A percentile compares a stretch with the other conserved stretches of the same genome.
phyloP scores from a whole-genome alignment of 2,113 vertebrate genomes.

The Malurus cyaneus region DNA sequence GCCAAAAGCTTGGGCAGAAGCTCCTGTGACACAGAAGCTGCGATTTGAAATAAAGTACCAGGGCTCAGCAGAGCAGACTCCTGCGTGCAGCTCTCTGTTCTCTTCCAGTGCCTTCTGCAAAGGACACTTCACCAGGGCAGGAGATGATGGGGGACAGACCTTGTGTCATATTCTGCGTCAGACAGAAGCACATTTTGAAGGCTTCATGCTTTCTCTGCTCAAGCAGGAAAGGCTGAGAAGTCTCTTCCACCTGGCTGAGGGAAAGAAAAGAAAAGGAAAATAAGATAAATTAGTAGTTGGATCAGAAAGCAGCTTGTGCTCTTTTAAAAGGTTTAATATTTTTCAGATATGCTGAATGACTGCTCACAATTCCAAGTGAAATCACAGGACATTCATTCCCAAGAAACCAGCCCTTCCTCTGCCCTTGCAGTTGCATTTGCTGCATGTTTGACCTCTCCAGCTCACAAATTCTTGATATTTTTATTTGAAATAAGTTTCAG shows the following conservation, averaged over 20 bases:
- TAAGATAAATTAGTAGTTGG: neutral
- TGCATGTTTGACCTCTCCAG: neutral
- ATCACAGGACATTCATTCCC: neutral
- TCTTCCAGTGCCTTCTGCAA: neutral
- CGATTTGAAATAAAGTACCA: neutral
- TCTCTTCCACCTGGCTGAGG: neutral
- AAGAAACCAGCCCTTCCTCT: neutral
- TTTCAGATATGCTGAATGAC: neutral
- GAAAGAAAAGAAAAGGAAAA: neutral
- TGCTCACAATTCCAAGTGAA: neutral
- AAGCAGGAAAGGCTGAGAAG: neutral
- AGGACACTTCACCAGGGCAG: neutral
- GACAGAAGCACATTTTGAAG: neutral
- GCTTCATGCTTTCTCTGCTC: neutral
- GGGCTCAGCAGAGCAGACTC: neutral
- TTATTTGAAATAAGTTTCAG: neutral
- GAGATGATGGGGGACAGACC: neutral
- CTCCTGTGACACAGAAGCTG: neutral
- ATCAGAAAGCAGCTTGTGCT: neutral
- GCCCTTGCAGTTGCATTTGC: rapidly evolving
- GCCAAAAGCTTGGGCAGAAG: neutral
- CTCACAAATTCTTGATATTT: neutral
- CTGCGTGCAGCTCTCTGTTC: rapidly evolving
- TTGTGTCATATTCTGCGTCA: neutral
- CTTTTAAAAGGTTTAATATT: neutral